phyloP scores from a whole-genome alignment of 2,113 vertebrate species.

The Pedetes capensis region DNA sequence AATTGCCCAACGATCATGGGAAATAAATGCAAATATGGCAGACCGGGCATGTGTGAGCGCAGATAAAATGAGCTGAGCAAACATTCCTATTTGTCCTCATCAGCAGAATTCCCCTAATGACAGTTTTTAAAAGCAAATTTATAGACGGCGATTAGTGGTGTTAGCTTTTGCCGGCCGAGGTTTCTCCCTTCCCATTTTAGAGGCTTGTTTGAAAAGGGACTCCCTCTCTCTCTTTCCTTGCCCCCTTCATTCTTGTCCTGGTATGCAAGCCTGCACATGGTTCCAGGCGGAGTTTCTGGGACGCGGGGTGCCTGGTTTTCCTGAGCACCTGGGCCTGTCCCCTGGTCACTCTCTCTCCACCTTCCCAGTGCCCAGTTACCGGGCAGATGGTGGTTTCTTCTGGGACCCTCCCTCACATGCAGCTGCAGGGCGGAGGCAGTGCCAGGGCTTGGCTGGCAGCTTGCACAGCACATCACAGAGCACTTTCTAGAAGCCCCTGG shows the following conservation, averaged over 20 bases:
- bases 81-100: constrained; percentile 43
- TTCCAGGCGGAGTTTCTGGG: not conserved
- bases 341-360: not conserved
- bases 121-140: constrained; percentile 65
- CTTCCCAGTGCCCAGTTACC: fast-evolving
- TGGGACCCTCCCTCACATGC: fast-evolving
- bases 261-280: not conserved
- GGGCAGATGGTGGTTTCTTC: not conserved
- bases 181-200: constrained; percentile 41
- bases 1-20: constrained; percentile 8
- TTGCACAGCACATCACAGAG: constrained; percentile 2
- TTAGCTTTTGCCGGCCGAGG: not conserved
- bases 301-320: not conserved
- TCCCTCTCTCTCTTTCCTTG: not conserved
- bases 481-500: not conserved
- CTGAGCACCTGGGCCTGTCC: not conserved
- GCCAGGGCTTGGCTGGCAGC: not conserved
- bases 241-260: not conserved
- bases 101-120: constrained; percentile 67
- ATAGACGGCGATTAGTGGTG: not conserved
- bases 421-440: not conserved
- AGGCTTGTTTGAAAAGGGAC: not conserved
- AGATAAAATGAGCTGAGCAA: constrained; percentile 60
- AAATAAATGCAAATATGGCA: constrained; percentile 60
- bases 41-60: not conserved